Evolutionary conservation across 2,113 vertebrate genomes (phyloP), one percentile per base, ranked within the genome.

Genomic region (Bufo bufo): DNA sequence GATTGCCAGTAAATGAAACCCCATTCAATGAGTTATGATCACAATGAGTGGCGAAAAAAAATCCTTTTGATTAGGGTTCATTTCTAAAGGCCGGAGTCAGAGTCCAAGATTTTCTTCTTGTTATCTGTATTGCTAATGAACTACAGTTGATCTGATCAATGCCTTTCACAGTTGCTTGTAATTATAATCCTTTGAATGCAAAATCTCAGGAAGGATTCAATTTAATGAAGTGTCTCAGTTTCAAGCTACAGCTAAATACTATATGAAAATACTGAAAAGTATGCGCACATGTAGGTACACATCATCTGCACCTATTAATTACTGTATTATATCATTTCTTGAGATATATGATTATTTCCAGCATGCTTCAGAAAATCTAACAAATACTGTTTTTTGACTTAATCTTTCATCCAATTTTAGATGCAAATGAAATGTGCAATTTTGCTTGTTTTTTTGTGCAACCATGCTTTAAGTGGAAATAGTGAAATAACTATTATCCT

Each of bases 111-210:
- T 79, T 91, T 93, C 91, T 71, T 75, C 89, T 87, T 91, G 92
- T 89, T 89, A 90, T 85, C 85, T 91, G 91, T 90, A 89, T 90
- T 91, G 85, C 89, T 92, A 92, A 94, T 88, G 85, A 94, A 94
- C 87, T 81, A 33, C 92, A 93, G 90, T 93, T 94, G 93, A 90
- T 90, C 90, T 91, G 91, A 85, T 83, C 91, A 92, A 93, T 91
- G 66, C 84, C 91, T 91, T 89, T 91, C 92, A 92, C 93, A 93
- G 92, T 77, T 89, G 87, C 91, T 91, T 77, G 33, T 93, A 90
- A 87, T 69, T 84, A 93, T 85, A 77, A 91, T 90, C 89, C 92
- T 91, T 92, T 92, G 92, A 90, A 92, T 91, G 7, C 72, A 90
- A 90, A 89, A 83, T 89, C 91, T 75, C 23, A 89, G 85, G 89